A percentile compares a stretch with the other conserved stretches of the same genome.
Conservation (phyloP, 2,797 vertebrate genomes). For the Parotocinclus haroldoi region DNA sequence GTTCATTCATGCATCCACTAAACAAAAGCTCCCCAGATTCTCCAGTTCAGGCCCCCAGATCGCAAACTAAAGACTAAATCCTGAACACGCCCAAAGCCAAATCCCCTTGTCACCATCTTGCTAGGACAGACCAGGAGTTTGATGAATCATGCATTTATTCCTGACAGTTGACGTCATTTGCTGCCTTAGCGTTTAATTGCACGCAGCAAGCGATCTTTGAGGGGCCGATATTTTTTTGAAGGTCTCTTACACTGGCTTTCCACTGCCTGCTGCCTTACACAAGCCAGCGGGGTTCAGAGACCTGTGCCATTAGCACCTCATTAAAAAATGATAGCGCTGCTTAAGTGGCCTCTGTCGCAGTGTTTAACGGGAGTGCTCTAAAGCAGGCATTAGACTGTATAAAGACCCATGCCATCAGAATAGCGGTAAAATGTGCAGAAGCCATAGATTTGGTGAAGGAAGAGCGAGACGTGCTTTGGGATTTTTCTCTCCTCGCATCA, state of each 20-base stretch:
- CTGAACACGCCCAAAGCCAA: constrained; percentile 29
- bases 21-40: background rate
- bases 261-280: constrained; percentile 25
- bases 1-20: constrained; percentile 5
- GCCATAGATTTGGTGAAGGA: background rate
- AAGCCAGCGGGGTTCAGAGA: constrained; percentile 38
- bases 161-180: background rate
- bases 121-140: constrained; percentile 49
- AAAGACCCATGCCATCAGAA: constrained; percentile 4
- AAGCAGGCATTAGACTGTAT: constrained; percentile 25
- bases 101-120: constrained; percentile 31
- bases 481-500: constrained; percentile 3
- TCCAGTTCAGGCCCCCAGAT: constrained; percentile 25
- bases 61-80: constrained; percentile 53
- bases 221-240: constrained; percentile 11
- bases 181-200: constrained; percentile 22
- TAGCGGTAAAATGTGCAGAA: background rate
- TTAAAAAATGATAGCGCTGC: constrained; percentile 41
- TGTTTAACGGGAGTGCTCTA: constrained; percentile 21
- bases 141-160: background rate
- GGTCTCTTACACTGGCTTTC: background rate
- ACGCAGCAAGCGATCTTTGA: background rate
- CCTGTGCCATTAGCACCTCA: constrained; percentile 26
- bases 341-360: constrained; percentile 33
- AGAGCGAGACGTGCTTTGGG: background rate